These are phyloP conservation scores for Eupeodes latifasciatus DNA, from an alignment of 2,888 invertebrate species.

Conservation along the genomic window DNA sequence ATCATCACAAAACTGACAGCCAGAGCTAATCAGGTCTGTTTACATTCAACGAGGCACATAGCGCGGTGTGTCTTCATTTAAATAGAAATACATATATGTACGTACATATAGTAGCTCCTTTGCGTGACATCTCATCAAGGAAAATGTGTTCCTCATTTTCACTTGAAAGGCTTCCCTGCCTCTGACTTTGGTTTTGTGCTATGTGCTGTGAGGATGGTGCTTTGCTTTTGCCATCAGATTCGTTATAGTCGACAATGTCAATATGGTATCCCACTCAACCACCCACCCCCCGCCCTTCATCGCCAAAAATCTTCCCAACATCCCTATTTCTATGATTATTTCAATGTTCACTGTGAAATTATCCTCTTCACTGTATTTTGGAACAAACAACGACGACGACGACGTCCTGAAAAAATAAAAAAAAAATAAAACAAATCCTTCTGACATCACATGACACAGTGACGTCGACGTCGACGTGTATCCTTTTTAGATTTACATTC, in stretches of 20 bases:
- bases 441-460: slow-evolving; percentile 66
- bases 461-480: slow-evolving; percentile 54
- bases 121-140: slow-evolving; percentile 53
- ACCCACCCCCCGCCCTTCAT: background rate
- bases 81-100: slow-evolving; percentile 47
- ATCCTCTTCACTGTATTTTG: slow-evolving; percentile 54
- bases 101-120: slow-evolving; percentile 21
- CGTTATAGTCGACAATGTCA: slow-evolving; percentile 72
- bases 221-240: slow-evolving; percentile 44
- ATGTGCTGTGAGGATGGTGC: too few relatives aligned
- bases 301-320: background rate
- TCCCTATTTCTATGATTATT: slow-evolving; percentile 55
- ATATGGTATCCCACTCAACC: slow-evolving; percentile 26
- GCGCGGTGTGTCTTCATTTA: slow-evolving; percentile 55
- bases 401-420: background rate
- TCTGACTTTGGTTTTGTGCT: background rate
- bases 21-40: slow-evolving; percentile 71
- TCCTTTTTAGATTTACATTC: slow-evolving; percentile 66
- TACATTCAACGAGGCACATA: slow-evolving; percentile 67
- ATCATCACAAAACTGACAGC: slow-evolving; percentile 47
- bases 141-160: slow-evolving; percentile 59
- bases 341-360: slow-evolving; percentile 69
- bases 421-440: slow-evolving; percentile 60
- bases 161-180: slow-evolving; percentile 56
- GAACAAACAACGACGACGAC: slow-evolving; percentile 13